Percentiles rank a stretch among this genome's conserved stretches.
Evolutionary conservation across 2,888 invertebrate genomes (phyloP).

Genomic region (Erebia aethiops): DNA sequence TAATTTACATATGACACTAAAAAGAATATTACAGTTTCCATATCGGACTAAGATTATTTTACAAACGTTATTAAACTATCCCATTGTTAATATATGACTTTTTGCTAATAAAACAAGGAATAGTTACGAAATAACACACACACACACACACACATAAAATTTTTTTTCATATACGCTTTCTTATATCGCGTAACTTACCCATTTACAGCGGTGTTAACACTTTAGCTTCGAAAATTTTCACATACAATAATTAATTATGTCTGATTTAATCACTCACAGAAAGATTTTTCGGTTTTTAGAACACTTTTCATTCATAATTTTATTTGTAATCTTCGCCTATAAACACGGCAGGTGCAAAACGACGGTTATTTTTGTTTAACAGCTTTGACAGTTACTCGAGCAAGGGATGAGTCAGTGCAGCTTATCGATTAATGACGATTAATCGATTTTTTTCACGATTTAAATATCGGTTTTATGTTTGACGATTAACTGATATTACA

Average conservation of each 20-base stretch:
- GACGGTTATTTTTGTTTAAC: conserved; percentile 57
- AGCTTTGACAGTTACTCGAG: conserved; percentile 46
- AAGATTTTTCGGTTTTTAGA: not conserved
- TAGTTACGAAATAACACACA: too few relatives aligned
- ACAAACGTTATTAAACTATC: too few relatives aligned
- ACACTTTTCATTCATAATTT: conserved; percentile 26
- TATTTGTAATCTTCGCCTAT: conserved; percentile 36
- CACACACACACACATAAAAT: too few relatives aligned
- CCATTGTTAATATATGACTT: not conserved
- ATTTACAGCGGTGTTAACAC: conserved; percentile 12
- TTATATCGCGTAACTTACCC: not conserved
- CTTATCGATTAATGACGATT: not conserved
- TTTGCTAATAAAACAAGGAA: not conserved
- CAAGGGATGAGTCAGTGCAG: too few relatives aligned
- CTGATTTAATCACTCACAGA: not conserved
- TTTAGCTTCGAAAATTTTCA: not conserved
- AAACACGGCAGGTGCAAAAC: conserved; percentile 63
- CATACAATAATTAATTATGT: conserved; percentile 4
- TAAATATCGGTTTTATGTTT: not conserved
- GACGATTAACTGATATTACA: too few relatives aligned
- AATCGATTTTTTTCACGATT: not conserved
- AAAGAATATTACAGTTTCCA: too few relatives aligned
- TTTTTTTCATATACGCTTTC: not conserved
- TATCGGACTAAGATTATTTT: too few relatives aligned
- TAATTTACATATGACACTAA: not conserved